Evolutionary conservation across 2,888 invertebrate species (phyloP).

Genomic region (Nemotelus nigrinus): DNA sequence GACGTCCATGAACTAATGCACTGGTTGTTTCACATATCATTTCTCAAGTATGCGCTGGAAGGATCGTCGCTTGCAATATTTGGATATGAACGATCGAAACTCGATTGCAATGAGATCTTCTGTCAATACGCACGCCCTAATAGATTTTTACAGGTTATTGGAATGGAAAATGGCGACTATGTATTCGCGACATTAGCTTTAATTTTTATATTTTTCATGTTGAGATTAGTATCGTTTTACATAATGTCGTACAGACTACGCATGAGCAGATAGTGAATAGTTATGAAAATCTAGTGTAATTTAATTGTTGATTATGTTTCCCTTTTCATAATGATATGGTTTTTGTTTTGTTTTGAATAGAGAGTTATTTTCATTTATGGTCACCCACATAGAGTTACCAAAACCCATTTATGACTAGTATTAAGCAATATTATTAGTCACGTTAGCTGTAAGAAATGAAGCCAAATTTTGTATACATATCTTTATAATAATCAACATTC

Average conservation of each 20-base stretch:
- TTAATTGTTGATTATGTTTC: constrained; percentile 15
- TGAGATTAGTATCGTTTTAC: constrained; percentile 74
- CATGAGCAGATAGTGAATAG: constrained; percentile 62
- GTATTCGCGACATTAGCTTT: constrained; percentile 74
- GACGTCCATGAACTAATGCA: constrained; percentile 81
- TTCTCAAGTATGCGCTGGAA: constrained; percentile 88
- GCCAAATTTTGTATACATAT: constrained; percentile 37
- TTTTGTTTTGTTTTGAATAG: neutral
- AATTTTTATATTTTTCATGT: constrained; percentile 70
- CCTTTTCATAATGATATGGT: constrained; percentile 5
- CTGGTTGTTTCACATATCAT: constrained; percentile 90
- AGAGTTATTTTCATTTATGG: neutral
- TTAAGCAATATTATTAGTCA: neutral
- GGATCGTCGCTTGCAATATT: constrained; percentile 84
- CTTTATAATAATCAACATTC: constrained; percentile 10
- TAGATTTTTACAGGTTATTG: constrained; percentile 79
- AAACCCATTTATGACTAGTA: too few relatives aligned
- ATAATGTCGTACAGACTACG: constrained; percentile 74
- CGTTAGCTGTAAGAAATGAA: constrained; percentile 15
- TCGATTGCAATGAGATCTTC: constrained; percentile 79
- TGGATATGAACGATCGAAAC: constrained; percentile 78
- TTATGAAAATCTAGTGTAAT: neutral
- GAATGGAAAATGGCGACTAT: constrained; percentile 75
- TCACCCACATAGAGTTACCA: too few relatives aligned
- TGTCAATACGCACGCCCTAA: constrained; percentile 78